Evolutionary conservation across 2,113 vertebrate species (phyloP), one percentile per base, ranked within the genome.

Genomic region (Climacteris rufus): DNA sequence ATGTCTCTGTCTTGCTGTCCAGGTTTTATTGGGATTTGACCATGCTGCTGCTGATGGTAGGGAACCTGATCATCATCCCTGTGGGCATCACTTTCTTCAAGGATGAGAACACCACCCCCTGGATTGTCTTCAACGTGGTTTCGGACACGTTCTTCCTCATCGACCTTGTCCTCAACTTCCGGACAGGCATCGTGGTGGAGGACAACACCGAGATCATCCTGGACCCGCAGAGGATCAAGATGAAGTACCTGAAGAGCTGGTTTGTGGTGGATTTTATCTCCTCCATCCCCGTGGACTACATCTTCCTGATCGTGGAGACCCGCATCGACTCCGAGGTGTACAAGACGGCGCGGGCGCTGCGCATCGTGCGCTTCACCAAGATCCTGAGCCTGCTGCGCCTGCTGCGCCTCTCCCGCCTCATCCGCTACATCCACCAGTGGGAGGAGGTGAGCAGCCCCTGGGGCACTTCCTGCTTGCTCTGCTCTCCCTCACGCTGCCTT

Each of bases 31-130:
- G 99, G 99, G 99, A 99, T 97, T 98, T 99, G 97, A 99, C 99
- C 87, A 99, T 99, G 99, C 98, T 99, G 97, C 98, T 99, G 61
- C 98, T 99, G 95, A 99, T 99, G 99, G 99, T 99, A 88, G 99
- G 99, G 74, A 99, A 99, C 98, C 98, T 99, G 96, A 99, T 99
- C 98, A 99, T 99, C 98, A 99, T 99, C 88, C 99, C 99, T 0
- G 99, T 99, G 95, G 99, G 99, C 97, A 99, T 99, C 98, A 99
- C 99, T 20, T 99, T 99, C 98, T 99, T 99, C 98, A 99, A 99
- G 95, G 99, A 99, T 7, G 99, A 99, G 96, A 99, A 99, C 97
- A 99, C 99, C 15, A 99, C 99, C 0, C 99, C 99, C 1, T 99
- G 99, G 99, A 99, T 99, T 49, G 98, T 99, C 96, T 99, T 99